Evolutionary conservation across 2,888 invertebrate genomes (phyloP), one percentile per base, ranked within the genome.

Genomic region (Temnothorax ravouxi): DNA sequence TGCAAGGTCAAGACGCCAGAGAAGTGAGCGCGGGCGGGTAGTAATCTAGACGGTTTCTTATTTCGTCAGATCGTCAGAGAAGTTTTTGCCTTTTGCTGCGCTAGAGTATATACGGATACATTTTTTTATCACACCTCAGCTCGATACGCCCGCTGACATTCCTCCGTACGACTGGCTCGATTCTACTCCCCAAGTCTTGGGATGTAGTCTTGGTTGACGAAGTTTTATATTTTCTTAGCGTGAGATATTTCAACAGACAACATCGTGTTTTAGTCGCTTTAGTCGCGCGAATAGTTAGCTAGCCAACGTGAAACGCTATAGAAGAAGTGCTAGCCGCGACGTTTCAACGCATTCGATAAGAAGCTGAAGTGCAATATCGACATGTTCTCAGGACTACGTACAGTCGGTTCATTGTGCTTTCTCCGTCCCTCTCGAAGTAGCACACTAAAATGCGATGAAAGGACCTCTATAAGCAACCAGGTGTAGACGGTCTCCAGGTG

Each of bases 401-500:
- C 87, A 90, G 85, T 88, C 69, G 85, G 34, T 80, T 84, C 83
- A 90, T 88, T 87, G 87, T 90, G 69, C 52, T 64, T 61, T 41
- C 72, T 59, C 74, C 15, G 72, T 75, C 44, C 61, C 76, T 56
- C 6, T 79, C 56, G 41, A 50, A 47, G 47, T 11, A 67, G 25
- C 44, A 52, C 18, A 15, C 34, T 59, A 56, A 89, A 84, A 72
- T 81, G 56, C 44, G 34, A 52, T 66, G 66, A 81, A 80, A 67
- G 84, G 21, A 72, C 52, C 34, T 72, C 59, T 72, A 52, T 52
- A 38, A 80, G 54, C 69, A 71, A 62, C 88, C 88, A 86, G 85
- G 86, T 89, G 86, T 62, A 69, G 52, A 29, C 54, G 56, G 54
- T n/a, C 47, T 87, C 87, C 84, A 88, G 86, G 76, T 87, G 76